A percentile compares a stretch with the other conserved stretches of the same genome.
phyloP scores from a whole-genome alignment of 2,888 invertebrate species.

The Micoletzkya japonica region DNA sequence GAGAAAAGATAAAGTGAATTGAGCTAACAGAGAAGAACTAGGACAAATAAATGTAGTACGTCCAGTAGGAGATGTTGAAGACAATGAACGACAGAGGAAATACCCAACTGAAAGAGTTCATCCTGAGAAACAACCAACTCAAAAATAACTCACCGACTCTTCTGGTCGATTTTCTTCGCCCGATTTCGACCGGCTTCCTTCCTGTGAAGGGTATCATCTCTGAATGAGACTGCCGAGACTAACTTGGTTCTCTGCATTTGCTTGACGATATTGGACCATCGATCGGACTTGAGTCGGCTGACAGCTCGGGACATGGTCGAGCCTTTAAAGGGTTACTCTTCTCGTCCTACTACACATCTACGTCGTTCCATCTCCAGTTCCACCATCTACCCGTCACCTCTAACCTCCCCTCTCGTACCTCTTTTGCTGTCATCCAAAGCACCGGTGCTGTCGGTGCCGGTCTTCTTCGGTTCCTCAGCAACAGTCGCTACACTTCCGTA shows the following conservation, averaged over 20 bases:
- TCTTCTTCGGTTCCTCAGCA: conserved; percentile 1
- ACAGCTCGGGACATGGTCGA: conserved; percentile 18
- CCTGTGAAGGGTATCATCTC: conserved; percentile 31
- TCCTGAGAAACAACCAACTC: conserved; percentile 60
- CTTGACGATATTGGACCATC: conserved; percentile 53
- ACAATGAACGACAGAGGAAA: conserved; percentile 60
- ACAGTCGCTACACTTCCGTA: conserved; percentile 21
- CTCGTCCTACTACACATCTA: not conserved
- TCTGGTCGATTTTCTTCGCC: conserved; percentile 61
- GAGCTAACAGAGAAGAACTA: not conserved
- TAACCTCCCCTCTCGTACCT: conserved; percentile 6
- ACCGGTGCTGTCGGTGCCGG: too few relatives aligned
- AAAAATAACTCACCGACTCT: conserved; percentile 32
- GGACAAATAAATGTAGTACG: conserved; percentile 54
- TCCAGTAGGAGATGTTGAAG: conserved; percentile 62
- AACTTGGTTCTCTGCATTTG: conserved; percentile 61
- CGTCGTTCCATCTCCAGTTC: not conserved
- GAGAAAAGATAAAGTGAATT: not conserved
- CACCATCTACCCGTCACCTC: not conserved
- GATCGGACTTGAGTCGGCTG: conserved; percentile 32
- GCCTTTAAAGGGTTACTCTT: too few relatives aligned
- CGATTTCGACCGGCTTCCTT: conserved; percentile 56
- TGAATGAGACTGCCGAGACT: conserved; percentile 23
- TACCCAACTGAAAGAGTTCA: conserved; percentile 44
- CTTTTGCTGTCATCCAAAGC: too few relatives aligned